Evolutionary conservation across 2,888 invertebrate genomes (phyloP).

Genomic region (Phyllotreta striolata): DNA sequence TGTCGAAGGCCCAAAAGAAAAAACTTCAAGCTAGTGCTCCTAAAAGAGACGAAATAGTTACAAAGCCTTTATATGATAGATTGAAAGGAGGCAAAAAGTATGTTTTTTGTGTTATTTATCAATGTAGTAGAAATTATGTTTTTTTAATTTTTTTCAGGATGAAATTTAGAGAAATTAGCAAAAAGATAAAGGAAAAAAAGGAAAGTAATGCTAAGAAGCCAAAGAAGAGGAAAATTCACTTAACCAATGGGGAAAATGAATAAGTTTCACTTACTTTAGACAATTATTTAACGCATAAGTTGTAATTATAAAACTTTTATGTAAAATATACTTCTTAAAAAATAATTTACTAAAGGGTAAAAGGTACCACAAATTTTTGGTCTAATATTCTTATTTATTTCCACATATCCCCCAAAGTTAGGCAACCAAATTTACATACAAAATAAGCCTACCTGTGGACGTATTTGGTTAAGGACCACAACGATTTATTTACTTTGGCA

Average conservation of each 20-base stretch:
- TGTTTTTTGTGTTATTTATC: conserved; percentile 14
- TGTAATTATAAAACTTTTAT: too few relatives aligned
- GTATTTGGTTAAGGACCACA: too few relatives aligned
- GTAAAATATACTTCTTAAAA: too few relatives aligned
- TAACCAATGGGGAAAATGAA: conserved; percentile 4
- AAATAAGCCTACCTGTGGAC: too few relatives aligned
- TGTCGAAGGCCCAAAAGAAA: conserved; percentile 69
- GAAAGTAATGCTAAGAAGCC: conserved; percentile 13
- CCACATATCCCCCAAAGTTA: too few relatives aligned
- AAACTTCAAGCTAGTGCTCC: conserved; percentile 69
- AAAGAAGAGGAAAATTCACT: conserved; percentile 15
- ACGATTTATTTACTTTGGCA: too few relatives aligned
- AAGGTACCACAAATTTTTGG: too few relatives aligned
- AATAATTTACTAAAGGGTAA: too few relatives aligned
- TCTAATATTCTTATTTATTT: too few relatives aligned
- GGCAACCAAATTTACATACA: too few relatives aligned
- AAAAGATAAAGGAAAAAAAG: conserved; percentile 21
- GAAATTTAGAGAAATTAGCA: conserved; percentile 32
- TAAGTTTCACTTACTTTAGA: too few relatives aligned
- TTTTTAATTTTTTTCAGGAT: conserved; percentile 21
- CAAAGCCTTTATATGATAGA: conserved; percentile 63
- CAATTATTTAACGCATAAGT: too few relatives aligned
- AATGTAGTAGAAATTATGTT: conserved; percentile 4
- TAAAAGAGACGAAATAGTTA: conserved; percentile 72
- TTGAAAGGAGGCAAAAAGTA: conserved; percentile 58